Evolutionary conservation across 1,140 invertebrate genomes (phyloP).

Genomic region (Cydia fagiglandana): DNA sequence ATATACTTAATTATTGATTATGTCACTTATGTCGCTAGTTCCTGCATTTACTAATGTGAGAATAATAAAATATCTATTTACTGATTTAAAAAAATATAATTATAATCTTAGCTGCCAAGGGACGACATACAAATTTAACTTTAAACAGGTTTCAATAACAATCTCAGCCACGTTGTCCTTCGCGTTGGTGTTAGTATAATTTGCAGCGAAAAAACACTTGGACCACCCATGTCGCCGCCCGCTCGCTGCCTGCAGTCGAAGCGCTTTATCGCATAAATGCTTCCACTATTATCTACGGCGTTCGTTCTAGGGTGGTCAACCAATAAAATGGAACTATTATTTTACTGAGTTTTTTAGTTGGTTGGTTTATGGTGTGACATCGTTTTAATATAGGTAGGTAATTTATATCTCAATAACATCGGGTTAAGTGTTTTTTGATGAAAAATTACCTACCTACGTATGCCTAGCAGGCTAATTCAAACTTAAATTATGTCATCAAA

Average conservation of each 20-base stretch:
- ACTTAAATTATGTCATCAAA: too few species aligned
- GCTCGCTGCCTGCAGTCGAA: slow-evolving; percentile 13
- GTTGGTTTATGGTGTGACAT: neutral
- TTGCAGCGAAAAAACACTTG: slow-evolving; percentile 61
- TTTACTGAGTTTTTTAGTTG: neutral
- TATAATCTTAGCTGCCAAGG: neutral
- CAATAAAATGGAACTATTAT: neutral
- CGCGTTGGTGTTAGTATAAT: slow-evolving; percentile 51
- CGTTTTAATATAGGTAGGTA: neutral
- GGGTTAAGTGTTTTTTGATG: too few species aligned
- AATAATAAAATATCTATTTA: too few species aligned
- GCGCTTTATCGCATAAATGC: slow-evolving; percentile 16
- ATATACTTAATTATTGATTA: too few species aligned
- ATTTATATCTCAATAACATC: too few species aligned
- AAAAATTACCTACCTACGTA: too few species aligned
- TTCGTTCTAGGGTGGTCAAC: slow-evolving; percentile 14
- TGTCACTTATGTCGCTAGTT: too few species aligned
- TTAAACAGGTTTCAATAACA: slow-evolving; percentile 4
- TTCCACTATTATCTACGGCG: slow-evolving; percentile 13
- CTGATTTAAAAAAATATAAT: too few species aligned
- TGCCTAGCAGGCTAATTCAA: too few species aligned
- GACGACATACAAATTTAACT: neutral
- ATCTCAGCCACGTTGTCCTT: neutral
- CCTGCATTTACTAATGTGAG: too few species aligned
- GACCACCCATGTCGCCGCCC: slow-evolving; percentile 65